phyloP scores from a whole-genome alignment of 1,140 invertebrate species.

The Brachionus manjavacas region DNA sequence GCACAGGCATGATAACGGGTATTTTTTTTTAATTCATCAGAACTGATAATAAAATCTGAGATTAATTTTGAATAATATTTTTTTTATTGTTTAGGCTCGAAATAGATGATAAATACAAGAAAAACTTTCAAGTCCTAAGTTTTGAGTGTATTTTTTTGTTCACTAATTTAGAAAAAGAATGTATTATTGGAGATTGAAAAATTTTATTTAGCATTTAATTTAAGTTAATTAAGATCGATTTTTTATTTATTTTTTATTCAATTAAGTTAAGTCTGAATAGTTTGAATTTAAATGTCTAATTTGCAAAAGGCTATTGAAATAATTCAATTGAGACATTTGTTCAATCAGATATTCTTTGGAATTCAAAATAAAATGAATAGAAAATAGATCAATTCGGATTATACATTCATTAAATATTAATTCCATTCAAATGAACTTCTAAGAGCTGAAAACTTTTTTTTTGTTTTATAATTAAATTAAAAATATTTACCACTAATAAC shows the following conservation, averaged over 20 bases:
- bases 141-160: too few species aligned
- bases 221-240: neutral
- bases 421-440: constrained; percentile 28
- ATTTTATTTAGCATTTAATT: neutral
- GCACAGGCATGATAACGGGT: neutral
- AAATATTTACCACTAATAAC: neutral
- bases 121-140: too few species aligned
- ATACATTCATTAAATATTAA: constrained; percentile 24
- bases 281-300: neutral
- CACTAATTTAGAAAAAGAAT: too few species aligned
- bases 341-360: neutral
- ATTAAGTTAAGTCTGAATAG: neutral
- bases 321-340: neutral
- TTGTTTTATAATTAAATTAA: constrained; percentile 16
- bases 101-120: too few species aligned
- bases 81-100: too few species aligned
- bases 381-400: neutral
- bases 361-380: neutral
- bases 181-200: neutral
- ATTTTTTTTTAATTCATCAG: neutral
- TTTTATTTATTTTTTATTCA: neutral
- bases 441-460: constrained; percentile 2
- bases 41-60: too few species aligned
- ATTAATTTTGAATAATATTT: too few species aligned
- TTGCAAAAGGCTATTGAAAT: neutral